Conservation (phyloP, 2,888 invertebrate genomes). For the Torymus auratus region DNA sequence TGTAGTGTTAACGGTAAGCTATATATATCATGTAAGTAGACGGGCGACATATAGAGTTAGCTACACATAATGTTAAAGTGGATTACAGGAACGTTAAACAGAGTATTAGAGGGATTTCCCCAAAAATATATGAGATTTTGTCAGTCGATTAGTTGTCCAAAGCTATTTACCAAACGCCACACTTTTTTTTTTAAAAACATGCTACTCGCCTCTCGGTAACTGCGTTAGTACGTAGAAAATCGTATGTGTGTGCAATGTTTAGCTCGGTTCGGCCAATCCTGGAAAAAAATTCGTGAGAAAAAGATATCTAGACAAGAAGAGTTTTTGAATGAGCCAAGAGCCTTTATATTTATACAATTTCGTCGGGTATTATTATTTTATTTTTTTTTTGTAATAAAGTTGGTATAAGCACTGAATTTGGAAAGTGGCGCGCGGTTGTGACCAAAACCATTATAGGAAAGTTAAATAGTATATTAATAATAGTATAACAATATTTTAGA, state of each 20-base stretch:
- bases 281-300: conserved; percentile 64
- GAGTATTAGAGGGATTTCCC: not conserved
- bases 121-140: conserved; percentile 2
- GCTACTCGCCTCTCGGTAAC: conserved; percentile 66
- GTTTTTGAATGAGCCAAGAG: conserved; percentile 17
- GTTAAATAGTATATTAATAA: not conserved
- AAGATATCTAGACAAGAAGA: conserved; percentile 23
- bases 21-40: not conserved
- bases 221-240: conserved; percentile 68
- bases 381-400: conserved; percentile 6
- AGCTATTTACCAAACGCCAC: conserved; percentile 59
- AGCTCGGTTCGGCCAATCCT: conserved; percentile 69
- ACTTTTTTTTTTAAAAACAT: conserved; percentile 63
- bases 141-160: conserved; percentile 26
- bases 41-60: not conserved
- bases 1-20: not conserved
- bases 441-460: conserved; percentile 21
- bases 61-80: conserved; percentile 19
- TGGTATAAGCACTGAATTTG: not conserved
- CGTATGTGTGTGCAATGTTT: conserved; percentile 63
- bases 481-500: not conserved
- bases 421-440: not conserved
- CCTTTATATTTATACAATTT: not conserved
- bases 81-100: conserved; percentile 1
- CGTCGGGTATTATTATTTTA: not conserved